These are phyloP conservation scores for Sycobia sp. DNA, from an alignment of 1,140 invertebrate genomes.

Conservation along the genomic window DNA sequence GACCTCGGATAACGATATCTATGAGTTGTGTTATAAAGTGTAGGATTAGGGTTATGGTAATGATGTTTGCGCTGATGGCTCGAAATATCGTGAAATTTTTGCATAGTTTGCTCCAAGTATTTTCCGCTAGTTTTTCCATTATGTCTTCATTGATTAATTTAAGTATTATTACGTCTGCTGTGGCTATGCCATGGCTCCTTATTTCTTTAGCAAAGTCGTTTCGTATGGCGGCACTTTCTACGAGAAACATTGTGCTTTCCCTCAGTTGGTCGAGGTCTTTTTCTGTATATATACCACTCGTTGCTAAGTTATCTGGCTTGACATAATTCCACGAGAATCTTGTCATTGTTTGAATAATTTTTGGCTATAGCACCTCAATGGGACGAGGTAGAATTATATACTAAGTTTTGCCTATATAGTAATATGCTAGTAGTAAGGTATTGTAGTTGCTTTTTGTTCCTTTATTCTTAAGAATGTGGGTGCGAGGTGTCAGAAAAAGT, in stretches of 20 bases:
- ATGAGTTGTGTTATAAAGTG: too few species aligned
- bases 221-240: not conserved
- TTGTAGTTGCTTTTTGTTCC: not conserved
- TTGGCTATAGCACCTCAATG: not conserved
- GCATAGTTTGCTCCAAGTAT: not conserved
- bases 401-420: too few species aligned
- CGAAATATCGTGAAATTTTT: not conserved
- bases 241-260: not conserved
- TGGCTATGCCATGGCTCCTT: not conserved
- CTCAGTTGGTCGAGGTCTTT: not conserved
- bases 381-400: not conserved
- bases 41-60: not conserved
- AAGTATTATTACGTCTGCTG: not conserved
- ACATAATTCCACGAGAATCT: not conserved
- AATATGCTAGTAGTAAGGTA: not conserved
- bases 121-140: not conserved
- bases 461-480: not conserved
- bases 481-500: slow-evolving; percentile 21
- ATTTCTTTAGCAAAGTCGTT: not conserved
- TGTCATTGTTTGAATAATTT: not conserved
- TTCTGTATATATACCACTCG: not conserved
- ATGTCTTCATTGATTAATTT: not conserved
- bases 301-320: too few species aligned
- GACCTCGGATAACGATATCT: not conserved
- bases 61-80: not conserved